A percentile compares a stretch with the other conserved stretches of the same genome.
Evolutionary conservation across 1,140 invertebrate species (phyloP).

Genomic region (Panagrolaimus sp.): DNA sequence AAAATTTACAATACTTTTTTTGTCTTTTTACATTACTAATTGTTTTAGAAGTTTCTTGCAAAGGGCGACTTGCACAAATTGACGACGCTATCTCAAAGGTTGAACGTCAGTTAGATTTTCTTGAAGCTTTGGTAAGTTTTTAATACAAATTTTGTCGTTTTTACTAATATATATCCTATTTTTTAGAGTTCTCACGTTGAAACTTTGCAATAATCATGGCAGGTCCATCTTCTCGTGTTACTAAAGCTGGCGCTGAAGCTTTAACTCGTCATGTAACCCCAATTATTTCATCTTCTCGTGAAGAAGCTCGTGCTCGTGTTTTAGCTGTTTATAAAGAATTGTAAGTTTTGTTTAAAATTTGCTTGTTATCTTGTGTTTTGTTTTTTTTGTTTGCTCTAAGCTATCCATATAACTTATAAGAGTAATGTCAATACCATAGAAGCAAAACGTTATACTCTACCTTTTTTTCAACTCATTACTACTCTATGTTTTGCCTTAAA

Average conservation of each 20-base stretch:
- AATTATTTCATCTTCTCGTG: constrained; percentile 29
- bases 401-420: background rate
- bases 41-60: constrained; percentile 28
- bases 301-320: constrained; percentile 38
- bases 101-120: constrained; percentile 36
- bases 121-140: constrained; percentile 25
- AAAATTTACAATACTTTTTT: background rate
- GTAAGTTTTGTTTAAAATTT: constrained; percentile 27
- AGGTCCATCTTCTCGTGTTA: constrained; percentile 24
- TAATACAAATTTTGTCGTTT: background rate
- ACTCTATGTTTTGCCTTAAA: background rate
- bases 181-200: constrained; percentile 77
- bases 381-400: constrained; percentile 26
- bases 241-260: constrained; percentile 26
- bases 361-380: constrained; percentile 7
- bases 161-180: constrained; percentile 41
- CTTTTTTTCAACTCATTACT: constrained; percentile 18
- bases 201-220: constrained; percentile 66
- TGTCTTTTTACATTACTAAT: background rate
- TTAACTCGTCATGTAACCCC: constrained; percentile 34
- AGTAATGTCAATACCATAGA: too few species aligned
- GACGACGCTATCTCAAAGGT: constrained; percentile 28
- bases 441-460: background rate
- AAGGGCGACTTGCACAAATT: constrained; percentile 26
- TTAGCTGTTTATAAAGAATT: constrained; percentile 44